A percentile compares a stretch with the other conserved stretches of the same genome.
Conservation (phyloP, 1,140 invertebrate genomes). For the Cecropterus lyciades region DNA sequence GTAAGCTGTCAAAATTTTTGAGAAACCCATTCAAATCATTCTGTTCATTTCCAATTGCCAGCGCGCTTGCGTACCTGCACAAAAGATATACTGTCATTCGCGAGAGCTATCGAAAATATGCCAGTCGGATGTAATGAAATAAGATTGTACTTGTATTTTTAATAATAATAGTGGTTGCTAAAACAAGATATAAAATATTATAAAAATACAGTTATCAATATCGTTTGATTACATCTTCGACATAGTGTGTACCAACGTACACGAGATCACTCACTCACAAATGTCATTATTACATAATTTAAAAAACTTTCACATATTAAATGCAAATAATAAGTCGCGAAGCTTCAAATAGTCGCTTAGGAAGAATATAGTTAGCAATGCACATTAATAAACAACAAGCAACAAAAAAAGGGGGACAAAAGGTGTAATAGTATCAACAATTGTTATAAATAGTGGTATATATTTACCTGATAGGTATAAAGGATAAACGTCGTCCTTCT, state of each 20-base stretch:
- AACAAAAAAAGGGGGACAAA: constrained; percentile 7
- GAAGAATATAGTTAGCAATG: constrained; percentile 9
- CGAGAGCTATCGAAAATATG: not conserved
- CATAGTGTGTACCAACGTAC: no score
- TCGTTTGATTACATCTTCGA: no score
- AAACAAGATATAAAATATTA: no score
- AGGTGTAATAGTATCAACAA: not conserved
- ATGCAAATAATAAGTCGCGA: constrained; percentile 3
- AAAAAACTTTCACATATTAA: not conserved
- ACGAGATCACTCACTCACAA: no score
- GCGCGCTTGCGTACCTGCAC: constrained; percentile 30
- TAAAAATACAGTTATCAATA: no score
- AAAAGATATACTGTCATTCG: constrained; percentile 26
- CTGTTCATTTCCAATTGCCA: constrained; percentile 17
- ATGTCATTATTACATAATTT: no score
- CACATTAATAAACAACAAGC: constrained; percentile 2
- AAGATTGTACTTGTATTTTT: not conserved
- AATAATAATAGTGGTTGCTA: no score
- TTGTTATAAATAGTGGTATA: constrained; percentile 9
- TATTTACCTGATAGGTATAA: constrained; percentile 15
- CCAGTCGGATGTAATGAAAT: constrained; percentile 2
- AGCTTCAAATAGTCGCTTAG: not conserved
- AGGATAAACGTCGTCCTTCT: constrained; percentile 1
- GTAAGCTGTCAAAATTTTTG: constrained; percentile 56
- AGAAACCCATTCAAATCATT: constrained; percentile 56